A percentile compares a stretch with the other conserved stretches of the same genome.
phyloP scores from a whole-genome alignment of 2,888 invertebrate genomes.

The Sesamia inferens region DNA sequence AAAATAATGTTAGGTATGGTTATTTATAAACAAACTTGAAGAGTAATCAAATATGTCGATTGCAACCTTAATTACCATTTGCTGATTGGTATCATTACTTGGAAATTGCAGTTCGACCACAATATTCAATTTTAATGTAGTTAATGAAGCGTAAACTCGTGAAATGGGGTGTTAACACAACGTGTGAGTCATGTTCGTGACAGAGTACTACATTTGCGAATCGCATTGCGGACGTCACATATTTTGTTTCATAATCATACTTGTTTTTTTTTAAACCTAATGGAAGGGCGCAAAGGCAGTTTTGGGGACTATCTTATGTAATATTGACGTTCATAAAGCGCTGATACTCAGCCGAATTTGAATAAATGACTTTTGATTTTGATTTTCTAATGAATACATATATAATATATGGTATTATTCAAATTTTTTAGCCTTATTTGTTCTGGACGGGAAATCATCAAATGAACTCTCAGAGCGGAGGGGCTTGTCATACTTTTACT shows the following conservation, averaged over 20 bases:
- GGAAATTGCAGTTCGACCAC: conserved; percentile 8
- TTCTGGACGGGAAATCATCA: no score
- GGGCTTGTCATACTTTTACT: no score
- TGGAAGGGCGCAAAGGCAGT: no score
- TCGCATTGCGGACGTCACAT: conserved; percentile 40
- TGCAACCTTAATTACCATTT: conserved; percentile 11
- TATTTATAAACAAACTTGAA: neutral
- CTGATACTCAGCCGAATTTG: no score
- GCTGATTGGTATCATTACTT: conserved; percentile 14
- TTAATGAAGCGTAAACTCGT: conserved; percentile 53
- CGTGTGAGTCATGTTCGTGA: conserved; percentile 62
- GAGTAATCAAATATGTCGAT: neutral
- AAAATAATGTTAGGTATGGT: neutral
- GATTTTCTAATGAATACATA: no score
- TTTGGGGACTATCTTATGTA: no score
- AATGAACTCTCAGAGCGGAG: no score
- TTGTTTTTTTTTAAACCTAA: neutral
- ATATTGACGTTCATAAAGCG: no score
- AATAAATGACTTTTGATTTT: no score
- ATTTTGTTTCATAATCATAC: conserved; percentile 22
- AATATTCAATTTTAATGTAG: conserved; percentile 40
- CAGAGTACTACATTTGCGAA: conserved; percentile 50
- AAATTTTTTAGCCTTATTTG: no score
- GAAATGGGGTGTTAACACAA: conserved; percentile 54
- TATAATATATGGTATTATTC: no score